Percentiles rank a stretch among this genome's conserved stretches.
Evolutionary conservation across 30 jellyfish, hydroid and myxozoan genomes (phyloP).

Genomic region (Aurelia coerulea): DNA sequence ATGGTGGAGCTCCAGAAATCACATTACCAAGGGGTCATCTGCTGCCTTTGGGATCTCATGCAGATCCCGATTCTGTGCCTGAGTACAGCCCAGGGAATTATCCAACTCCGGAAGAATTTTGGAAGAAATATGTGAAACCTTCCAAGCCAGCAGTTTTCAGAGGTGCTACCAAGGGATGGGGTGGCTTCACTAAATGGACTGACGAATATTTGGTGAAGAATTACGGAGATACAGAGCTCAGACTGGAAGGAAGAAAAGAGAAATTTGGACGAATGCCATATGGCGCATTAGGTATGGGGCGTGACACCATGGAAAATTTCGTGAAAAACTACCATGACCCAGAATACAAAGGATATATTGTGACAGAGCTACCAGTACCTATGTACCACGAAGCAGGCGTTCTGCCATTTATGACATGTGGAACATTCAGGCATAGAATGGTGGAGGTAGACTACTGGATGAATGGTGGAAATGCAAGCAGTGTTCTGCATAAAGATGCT

Average conservation of each 20-base stretch:
- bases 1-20: not conserved
- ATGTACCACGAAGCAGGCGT: slow-evolving; percentile 84
- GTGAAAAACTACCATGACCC: slow-evolving; percentile 52
- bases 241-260: slow-evolving; percentile 83
- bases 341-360: slow-evolving; percentile 64
- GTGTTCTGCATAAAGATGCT: slow-evolving; percentile 89
- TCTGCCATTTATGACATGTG: slow-evolving; percentile 81
- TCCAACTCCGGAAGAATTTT: slow-evolving; percentile 77
- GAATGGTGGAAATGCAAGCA: slow-evolving; percentile 79
- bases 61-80: slow-evolving; percentile 78
- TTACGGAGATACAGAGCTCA: slow-evolving; percentile 71
- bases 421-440: slow-evolving; percentile 55
- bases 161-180: slow-evolving; percentile 71
- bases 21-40: slow-evolving; percentile 65
- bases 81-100: slow-evolving; percentile 51
- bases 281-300: slow-evolving; percentile 84
- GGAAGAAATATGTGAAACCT: slow-evolving; percentile 82
- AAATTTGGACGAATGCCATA: slow-evolving; percentile 70
- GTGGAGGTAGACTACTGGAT: slow-evolving; percentile 92
- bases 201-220: slow-evolving; percentile 78
- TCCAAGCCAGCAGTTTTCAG: slow-evolving; percentile 82
- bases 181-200: slow-evolving; percentile 77
- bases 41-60: slow-evolving; percentile 91
- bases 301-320: slow-evolving; percentile 84
- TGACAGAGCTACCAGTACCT: slow-evolving; percentile 82